Conservation (phyloP, 2,888 invertebrate genomes). For the Mylabris sibirica region DNA sequence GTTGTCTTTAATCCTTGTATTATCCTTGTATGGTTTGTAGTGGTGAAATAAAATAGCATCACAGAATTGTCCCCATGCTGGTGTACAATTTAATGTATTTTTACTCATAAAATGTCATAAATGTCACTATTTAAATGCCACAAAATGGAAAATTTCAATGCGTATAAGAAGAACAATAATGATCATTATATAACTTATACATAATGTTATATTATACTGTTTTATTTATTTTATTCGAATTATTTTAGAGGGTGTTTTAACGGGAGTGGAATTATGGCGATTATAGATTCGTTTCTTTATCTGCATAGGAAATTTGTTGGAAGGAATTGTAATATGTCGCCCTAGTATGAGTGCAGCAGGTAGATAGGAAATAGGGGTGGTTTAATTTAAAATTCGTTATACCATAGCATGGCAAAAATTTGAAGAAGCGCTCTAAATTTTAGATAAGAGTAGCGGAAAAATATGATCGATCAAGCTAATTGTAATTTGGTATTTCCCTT, state of each 20-base stretch:
- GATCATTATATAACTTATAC: not conserved
- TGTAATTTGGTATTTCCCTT: no score
- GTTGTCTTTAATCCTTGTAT: slow-evolving; percentile 60
- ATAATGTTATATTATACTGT: not conserved
- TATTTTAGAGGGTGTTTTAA: not conserved
- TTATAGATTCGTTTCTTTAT: not conserved
- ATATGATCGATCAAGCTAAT: no score
- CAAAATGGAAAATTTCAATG: slow-evolving; percentile 38
- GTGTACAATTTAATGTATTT: slow-evolving; percentile 47
- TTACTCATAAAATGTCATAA: slow-evolving; percentile 54
- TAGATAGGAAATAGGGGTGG: no score
- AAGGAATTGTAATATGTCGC: no score
- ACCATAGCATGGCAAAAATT: no score
- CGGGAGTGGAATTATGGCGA: not conserved
- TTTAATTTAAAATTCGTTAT: no score
- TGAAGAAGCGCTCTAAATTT: no score
- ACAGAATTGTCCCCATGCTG: slow-evolving; percentile 55
- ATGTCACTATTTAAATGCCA: slow-evolving; percentile 47
- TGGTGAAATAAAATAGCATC: slow-evolving; percentile 56
- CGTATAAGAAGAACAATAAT: slow-evolving; percentile 31
- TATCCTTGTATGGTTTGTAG: slow-evolving; percentile 54
- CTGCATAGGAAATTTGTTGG: not conserved
- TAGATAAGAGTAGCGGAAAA: no score
- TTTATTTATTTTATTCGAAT: not conserved
- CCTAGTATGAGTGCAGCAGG: no score